phyloP scores from a whole-genome alignment of 2,888 invertebrate species.

The Orthosia gothica region DNA sequence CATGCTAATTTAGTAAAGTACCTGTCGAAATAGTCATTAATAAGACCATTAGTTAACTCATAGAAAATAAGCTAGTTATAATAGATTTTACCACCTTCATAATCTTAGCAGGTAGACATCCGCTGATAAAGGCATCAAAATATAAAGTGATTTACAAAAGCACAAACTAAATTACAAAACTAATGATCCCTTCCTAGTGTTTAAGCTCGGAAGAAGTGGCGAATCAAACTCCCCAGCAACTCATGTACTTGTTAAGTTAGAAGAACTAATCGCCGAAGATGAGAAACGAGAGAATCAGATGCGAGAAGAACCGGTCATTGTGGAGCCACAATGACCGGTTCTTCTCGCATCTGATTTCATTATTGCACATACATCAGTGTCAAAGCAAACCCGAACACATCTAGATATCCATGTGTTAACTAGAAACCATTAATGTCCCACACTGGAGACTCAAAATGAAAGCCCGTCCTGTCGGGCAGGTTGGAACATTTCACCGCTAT shows the following conservation, averaged over 20 bases:
- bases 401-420: constrained; percentile 48
- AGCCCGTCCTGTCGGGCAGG: constrained; percentile 53
- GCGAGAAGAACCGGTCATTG: too few species aligned
- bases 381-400: constrained; percentile 1
- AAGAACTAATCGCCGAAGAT: too few species aligned
- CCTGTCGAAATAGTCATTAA: neutral
- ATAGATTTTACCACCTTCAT: neutral
- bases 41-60: neutral
- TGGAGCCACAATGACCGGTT: neutral
- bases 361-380: neutral
- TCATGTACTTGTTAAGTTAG: too few species aligned
- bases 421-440: constrained; percentile 47
- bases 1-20: neutral
- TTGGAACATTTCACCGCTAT: constrained; percentile 33
- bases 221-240: too few species aligned
- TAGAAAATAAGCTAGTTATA: neutral
- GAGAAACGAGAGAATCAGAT: too few species aligned
- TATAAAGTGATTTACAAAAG: too few species aligned
- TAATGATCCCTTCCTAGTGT: too few species aligned
- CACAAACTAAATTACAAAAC: too few species aligned
- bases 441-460: constrained; percentile 46
- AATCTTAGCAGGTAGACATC: neutral
- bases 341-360: neutral
- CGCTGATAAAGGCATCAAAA: neutral
- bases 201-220: too few species aligned